Conservation (phyloP, 2,888 invertebrate species). For the Ypsolopha scabrella region DNA sequence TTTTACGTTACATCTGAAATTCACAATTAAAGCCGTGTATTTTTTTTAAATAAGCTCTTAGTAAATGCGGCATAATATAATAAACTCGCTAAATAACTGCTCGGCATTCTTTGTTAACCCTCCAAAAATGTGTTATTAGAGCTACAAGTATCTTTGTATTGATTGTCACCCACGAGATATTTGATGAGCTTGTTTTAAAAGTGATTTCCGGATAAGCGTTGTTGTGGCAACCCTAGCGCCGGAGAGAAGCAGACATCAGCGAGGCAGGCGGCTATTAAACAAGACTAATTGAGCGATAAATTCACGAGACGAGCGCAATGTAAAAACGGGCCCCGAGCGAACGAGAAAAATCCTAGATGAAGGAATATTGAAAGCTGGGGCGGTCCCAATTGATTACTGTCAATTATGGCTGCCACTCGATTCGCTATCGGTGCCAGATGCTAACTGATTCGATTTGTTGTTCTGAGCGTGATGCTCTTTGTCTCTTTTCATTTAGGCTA, state of each 20-base stretch:
- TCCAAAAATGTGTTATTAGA: too few species aligned
- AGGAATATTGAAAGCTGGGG: slow-evolving; percentile 67
- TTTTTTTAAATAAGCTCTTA: too few species aligned
- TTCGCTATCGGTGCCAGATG: slow-evolving; percentile 43
- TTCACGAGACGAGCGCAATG: slow-evolving; percentile 62
- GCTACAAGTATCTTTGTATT: too few species aligned
- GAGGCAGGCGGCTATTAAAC: slow-evolving; percentile 70
- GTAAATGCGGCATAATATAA: too few species aligned
- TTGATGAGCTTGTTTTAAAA: too few species aligned
- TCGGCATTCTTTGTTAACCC: too few species aligned
- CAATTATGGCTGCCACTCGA: slow-evolving; percentile 57
- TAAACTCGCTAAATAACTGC: too few species aligned
- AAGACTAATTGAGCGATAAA: slow-evolving; percentile 73
- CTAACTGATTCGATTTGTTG: slow-evolving; percentile 16
- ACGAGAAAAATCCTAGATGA: slow-evolving; percentile 51
- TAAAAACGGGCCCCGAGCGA: slow-evolving; percentile 40
- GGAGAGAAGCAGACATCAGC: slow-evolving; percentile 67
- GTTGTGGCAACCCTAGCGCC: slow-evolving; percentile 43
- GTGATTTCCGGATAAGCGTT: too few species aligned
- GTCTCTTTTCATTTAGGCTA: neutral
- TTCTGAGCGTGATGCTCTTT: neutral
- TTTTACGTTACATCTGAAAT: too few species aligned
- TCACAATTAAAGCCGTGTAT: too few species aligned
- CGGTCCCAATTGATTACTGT: slow-evolving; percentile 64
- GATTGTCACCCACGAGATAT: too few species aligned